Evolutionary conservation across 2,113 vertebrate species (phyloP).

Genomic region (Loxodonta africana): DNA sequence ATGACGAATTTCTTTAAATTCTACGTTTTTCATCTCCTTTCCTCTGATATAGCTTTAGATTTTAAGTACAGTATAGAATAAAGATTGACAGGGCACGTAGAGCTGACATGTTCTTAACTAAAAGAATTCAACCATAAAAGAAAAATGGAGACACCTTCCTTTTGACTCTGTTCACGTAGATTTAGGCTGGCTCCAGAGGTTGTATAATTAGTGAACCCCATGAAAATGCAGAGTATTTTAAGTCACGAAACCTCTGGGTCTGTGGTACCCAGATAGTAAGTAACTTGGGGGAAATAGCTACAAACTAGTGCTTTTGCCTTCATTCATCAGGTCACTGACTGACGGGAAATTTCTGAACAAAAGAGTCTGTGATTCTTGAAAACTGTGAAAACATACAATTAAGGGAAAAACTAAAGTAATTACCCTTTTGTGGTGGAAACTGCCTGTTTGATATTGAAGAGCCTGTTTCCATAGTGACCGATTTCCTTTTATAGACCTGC

Average conservation of each 20-base stretch:
- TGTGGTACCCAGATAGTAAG: background rate
- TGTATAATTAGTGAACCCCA: background rate
- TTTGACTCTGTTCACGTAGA: slow-evolving; percentile 16
- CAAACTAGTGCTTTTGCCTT: background rate
- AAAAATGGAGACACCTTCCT: background rate
- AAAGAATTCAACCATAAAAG: background rate
- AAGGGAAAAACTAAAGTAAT: slow-evolving; percentile 68
- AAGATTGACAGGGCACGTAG: background rate
- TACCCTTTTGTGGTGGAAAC: slow-evolving; percentile 65
- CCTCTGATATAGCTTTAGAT: background rate
- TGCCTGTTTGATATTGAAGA: slow-evolving; percentile 68
- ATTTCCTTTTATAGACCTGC: slow-evolving; percentile 71
- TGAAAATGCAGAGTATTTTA: background rate
- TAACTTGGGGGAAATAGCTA: background rate
- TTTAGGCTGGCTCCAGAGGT: background rate
- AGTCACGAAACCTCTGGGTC: background rate
- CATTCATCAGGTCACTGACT: background rate
- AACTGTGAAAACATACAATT: slow-evolving; percentile 66
- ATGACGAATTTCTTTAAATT: slow-evolving; percentile 28
- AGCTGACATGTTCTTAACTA: background rate
- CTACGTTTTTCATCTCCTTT: background rate
- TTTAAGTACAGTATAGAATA: background rate
- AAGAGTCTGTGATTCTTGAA: slow-evolving; percentile 47
- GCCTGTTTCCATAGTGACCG: slow-evolving; percentile 78
- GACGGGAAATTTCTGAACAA: slow-evolving; percentile 58